A percentile compares a stretch with the other conserved stretches of the same genome.
Conservation (phyloP, 2,888 invertebrate genomes). For the Meloe dianella region DNA sequence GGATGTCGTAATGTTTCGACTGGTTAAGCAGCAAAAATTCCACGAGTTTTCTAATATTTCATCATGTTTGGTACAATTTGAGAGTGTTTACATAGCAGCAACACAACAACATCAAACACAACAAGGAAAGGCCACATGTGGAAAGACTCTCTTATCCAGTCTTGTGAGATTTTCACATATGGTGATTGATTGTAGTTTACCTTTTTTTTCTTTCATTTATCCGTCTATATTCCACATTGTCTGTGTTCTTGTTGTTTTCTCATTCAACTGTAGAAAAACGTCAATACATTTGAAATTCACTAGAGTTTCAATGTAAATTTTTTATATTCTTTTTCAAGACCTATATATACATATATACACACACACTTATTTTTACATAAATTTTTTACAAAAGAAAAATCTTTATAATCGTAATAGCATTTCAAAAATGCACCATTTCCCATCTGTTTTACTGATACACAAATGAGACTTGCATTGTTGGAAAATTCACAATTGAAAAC, state of each 20-base stretch:
- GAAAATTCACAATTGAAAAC: too few species aligned
- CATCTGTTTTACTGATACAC: too few species aligned
- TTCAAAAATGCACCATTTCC: too few species aligned
- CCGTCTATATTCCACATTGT: not conserved
- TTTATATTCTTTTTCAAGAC: not conserved
- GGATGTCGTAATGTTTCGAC: not conserved
- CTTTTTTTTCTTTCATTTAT: not conserved
- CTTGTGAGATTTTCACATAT: not conserved
- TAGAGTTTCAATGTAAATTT: not conserved
- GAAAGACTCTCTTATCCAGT: not conserved
- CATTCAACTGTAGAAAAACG: not conserved
- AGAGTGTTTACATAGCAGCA: not conserved
- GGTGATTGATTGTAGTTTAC: not conserved
- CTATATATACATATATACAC: too few species aligned
- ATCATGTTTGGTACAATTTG: constrained; percentile 30
- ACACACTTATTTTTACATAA: not conserved
- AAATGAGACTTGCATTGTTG: too few species aligned
- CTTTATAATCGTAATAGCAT: not conserved
- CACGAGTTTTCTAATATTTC: too few species aligned
- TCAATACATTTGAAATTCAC: not conserved
- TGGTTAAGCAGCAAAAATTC: too few species aligned
- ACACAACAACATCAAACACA: too few species aligned
- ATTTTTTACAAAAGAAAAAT: not conserved
- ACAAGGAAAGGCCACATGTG: not conserved
- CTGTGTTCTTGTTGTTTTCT: not conserved